Conservation (phyloP, 1,140 invertebrate genomes). For the Papilio glaucus region DNA sequence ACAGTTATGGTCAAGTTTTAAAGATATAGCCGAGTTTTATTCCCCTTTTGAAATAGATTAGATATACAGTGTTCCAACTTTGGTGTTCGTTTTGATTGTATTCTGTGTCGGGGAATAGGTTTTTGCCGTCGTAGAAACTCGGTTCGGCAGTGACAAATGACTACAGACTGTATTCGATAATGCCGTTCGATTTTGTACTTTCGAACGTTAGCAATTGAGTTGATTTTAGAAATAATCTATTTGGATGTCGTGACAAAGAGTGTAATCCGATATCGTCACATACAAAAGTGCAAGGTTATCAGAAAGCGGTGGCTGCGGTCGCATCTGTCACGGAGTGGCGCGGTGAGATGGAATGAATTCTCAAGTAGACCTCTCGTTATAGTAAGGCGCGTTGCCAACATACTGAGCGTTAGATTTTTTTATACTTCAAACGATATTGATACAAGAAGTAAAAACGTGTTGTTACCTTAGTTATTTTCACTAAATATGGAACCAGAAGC, state of each 20-base stretch:
- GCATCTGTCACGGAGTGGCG: conserved; percentile 24
- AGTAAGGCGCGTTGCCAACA: not conserved
- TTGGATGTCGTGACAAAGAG: conserved; percentile 9
- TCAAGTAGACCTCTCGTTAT: conserved; percentile 13
- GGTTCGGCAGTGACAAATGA: conserved; percentile 35
- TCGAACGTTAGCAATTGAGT: not conserved
- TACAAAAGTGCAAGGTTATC: conserved; percentile 34
- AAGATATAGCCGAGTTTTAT: conserved; percentile 32
- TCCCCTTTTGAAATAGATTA: conserved; percentile 29
- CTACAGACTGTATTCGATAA: conserved; percentile 1
- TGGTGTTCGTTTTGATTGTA: conserved; percentile 39
- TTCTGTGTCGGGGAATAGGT: conserved; percentile 32
- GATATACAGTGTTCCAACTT: conserved; percentile 34
- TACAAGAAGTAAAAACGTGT: not conserved
- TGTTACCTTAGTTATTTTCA: no score
- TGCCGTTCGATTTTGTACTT: not conserved
- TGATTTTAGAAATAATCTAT: not conserved
- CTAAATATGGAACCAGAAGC: no score
- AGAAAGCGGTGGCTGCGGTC: not conserved
- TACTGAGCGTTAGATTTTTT: not conserved
- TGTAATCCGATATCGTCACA: conserved; percentile 33
- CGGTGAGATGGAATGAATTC: conserved; percentile 23
- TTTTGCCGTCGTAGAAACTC: conserved; percentile 36
- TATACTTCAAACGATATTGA: conserved; percentile 1
- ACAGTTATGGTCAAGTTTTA: conserved; percentile 32